Conservation (phyloP, 2,797 vertebrate genomes). For the Crocidura indochinensis region DNA sequence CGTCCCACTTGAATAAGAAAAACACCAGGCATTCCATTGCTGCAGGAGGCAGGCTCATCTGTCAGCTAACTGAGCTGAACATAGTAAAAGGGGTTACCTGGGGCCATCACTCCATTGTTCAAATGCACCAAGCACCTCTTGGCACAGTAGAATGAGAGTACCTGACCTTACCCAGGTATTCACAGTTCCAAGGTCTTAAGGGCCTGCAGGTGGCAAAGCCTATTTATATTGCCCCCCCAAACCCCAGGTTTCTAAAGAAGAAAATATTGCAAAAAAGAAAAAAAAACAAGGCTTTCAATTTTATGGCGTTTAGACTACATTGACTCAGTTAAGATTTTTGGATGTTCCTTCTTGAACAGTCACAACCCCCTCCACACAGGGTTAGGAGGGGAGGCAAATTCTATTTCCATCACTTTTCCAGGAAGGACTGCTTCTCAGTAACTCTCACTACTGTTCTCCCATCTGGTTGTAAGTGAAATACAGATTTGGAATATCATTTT, state of each 20-base stretch:
- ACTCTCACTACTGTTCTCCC: slow-evolving; percentile 72
- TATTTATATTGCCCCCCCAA: slow-evolving; percentile 49
- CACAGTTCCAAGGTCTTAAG: slow-evolving; percentile 8
- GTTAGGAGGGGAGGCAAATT: slow-evolving; percentile 58
- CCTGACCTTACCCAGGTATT: background rate
- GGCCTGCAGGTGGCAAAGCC: slow-evolving; percentile 74
- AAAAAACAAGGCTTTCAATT: slow-evolving; percentile 7
- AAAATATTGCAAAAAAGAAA: background rate
- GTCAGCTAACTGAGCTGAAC: background rate
- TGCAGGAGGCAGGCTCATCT: background rate
- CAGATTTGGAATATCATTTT: slow-evolving; percentile 84
- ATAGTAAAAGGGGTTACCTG: too few relatives aligned
- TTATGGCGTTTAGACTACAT: background rate
- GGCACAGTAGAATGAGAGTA: slow-evolving; percentile 11
- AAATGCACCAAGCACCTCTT: fast-evolving
- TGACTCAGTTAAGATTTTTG: slow-evolving; percentile 32
- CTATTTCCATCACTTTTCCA: slow-evolving; percentile 48
- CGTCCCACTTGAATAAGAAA: background rate
- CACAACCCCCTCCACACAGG: background rate
- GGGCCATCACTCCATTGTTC: background rate
- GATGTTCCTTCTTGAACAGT: slow-evolving; percentile 7
- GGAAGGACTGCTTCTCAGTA: slow-evolving; percentile 60
- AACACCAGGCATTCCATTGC: slow-evolving; percentile 22
- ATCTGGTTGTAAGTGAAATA: slow-evolving; percentile 85
- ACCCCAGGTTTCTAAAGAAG: slow-evolving; percentile 18